A percentile compares a stretch with the other conserved stretches of the same genome.
Conservation (phyloP, 2,888 invertebrate species). For the Theretra japonica region DNA sequence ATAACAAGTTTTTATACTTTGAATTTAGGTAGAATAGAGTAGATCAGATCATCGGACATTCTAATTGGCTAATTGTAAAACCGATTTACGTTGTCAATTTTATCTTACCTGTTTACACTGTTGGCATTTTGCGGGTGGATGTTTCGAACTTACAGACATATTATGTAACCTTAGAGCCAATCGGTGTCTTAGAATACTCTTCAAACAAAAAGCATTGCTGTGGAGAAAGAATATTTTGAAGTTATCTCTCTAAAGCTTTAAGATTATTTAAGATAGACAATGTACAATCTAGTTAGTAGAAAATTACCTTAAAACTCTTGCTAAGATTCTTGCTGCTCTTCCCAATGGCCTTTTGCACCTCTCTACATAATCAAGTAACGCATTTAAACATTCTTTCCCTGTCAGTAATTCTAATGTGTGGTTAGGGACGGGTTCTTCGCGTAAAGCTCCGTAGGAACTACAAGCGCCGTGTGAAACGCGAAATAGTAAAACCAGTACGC, state of each 20-base stretch:
- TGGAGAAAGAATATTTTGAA: constrained; percentile 44
- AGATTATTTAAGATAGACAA: neutral
- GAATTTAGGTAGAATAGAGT: neutral
- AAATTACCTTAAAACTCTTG: constrained; percentile 70
- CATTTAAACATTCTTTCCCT: constrained; percentile 68
- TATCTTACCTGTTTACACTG: constrained; percentile 76
- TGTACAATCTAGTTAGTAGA: neutral
- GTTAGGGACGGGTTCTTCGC: constrained; percentile 63
- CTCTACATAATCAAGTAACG: constrained; percentile 77
- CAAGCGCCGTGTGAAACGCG: constrained; percentile 72
- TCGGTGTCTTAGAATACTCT: constrained; percentile 82
- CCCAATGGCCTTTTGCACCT: constrained; percentile 75
- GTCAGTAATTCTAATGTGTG: constrained; percentile 69
- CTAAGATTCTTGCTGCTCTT: constrained; percentile 81
- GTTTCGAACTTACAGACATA: constrained; percentile 73
- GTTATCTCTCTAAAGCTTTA: neutral
- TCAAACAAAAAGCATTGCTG: constrained; percentile 83
- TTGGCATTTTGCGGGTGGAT: constrained; percentile 69
- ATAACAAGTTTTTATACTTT: neutral
- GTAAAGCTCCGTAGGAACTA: constrained; percentile 51
- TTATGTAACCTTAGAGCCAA: constrained; percentile 80
- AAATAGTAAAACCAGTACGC: constrained; percentile 71
- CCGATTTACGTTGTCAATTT: neutral
- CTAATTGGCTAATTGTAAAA: neutral
- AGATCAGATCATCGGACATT: neutral